These are phyloP conservation scores for Drosophila kikkawai DNA, from an alignment of 1,140 invertebrate genomes.

Conservation along the genomic window DNA sequence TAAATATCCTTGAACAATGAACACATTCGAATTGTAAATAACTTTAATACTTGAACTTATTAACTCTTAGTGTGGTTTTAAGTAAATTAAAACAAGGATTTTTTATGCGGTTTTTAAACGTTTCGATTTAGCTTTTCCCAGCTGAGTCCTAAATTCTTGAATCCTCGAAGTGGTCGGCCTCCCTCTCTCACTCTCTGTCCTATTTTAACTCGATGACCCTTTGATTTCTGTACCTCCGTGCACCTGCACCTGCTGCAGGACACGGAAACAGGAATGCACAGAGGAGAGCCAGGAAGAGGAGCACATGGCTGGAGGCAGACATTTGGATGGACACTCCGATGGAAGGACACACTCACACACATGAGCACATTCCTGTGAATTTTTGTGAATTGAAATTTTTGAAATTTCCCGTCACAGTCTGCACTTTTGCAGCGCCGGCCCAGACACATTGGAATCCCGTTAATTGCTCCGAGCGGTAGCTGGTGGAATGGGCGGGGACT, in stretches of 20 bases:
- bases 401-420: constrained; percentile 79
- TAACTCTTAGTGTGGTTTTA: not conserved
- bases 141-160: not conserved
- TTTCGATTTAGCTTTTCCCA: not conserved
- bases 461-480: constrained; percentile 57
- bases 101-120: not conserved
- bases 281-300: not conserved
- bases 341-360: constrained; percentile 3
- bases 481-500: not conserved
- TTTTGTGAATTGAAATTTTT: constrained; percentile 83
- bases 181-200: not conserved
- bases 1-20: constrained; percentile 10
- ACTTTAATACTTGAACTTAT: not conserved
- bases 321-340: constrained; percentile 21
- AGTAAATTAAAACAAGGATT: not conserved
- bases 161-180: not conserved
- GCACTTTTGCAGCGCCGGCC: constrained; percentile 48
- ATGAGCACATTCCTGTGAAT: constrained; percentile 73
- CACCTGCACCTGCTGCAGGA: constrained; percentile 31
- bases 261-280: not conserved
- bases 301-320: constrained; percentile 14
- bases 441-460: constrained; percentile 76
- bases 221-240: constrained; percentile 35
- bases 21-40: constrained; percentile 10
- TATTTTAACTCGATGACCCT: constrained; percentile 26